Conservation (phyloP, 2,888 invertebrate species). For the Carabus problematicus region DNA sequence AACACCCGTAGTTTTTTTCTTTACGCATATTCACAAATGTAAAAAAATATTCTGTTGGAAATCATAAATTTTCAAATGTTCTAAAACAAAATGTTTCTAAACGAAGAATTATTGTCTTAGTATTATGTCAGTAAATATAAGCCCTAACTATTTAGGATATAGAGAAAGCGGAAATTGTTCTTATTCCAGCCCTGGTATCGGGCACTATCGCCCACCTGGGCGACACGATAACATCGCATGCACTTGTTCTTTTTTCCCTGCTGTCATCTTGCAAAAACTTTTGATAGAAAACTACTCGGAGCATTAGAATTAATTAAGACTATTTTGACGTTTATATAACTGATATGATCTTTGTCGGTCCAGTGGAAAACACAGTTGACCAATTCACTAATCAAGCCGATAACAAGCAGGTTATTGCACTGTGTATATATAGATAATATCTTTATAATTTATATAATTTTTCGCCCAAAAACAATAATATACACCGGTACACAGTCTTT, state of each 20-base stretch:
- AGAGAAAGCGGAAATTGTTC: too few species aligned
- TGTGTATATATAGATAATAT: not conserved
- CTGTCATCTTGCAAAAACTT: too few species aligned
- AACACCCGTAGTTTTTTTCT: constrained; percentile 4
- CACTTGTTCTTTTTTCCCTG: too few species aligned
- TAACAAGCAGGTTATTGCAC: constrained; percentile 16
- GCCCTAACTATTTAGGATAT: too few species aligned
- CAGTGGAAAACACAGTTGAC: constrained; percentile 1
- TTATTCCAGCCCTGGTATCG: too few species aligned
- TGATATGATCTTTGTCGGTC: constrained; percentile 18
- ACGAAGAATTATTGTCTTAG: too few species aligned
- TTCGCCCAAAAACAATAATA: not conserved
- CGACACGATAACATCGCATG: too few species aligned
- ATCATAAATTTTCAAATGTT: not conserved
- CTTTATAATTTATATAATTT: not conserved
- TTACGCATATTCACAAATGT: too few species aligned
- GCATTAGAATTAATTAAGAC: constrained; percentile 11
- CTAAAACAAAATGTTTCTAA: not conserved
- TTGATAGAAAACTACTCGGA: constrained; percentile 2
- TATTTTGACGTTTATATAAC: constrained; percentile 9
- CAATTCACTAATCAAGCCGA: constrained; percentile 1
- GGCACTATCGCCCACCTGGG: too few species aligned
- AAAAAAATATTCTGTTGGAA: too few species aligned
- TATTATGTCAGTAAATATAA: too few species aligned
- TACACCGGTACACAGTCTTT: too few species aligned